These are phyloP conservation scores for Troilus luridus DNA, from an alignment of 2,888 invertebrate species.

Conservation along the genomic window DNA sequence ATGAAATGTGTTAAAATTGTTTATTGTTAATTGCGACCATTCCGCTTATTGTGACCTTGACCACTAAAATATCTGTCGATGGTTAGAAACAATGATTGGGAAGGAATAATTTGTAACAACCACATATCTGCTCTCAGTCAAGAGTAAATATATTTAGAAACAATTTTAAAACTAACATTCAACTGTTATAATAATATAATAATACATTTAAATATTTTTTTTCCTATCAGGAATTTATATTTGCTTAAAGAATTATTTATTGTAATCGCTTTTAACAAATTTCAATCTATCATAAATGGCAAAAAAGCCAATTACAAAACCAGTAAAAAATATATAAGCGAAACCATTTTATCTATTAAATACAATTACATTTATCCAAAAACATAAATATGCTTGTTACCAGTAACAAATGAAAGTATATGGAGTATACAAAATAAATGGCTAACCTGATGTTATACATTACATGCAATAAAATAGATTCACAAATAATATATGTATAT, in stretches of 20 bases:
- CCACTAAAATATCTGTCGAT: too few relatives aligned
- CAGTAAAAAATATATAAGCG: constrained; percentile 41
- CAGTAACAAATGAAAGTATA: constrained; percentile 21
- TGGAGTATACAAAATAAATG: constrained; percentile 35
- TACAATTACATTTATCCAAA: constrained; percentile 32
- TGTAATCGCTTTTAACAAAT: constrained; percentile 38
- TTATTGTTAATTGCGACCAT: too few relatives aligned
- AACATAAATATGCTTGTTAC: constrained; percentile 6
- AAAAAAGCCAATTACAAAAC: constrained; percentile 25
- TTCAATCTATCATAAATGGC: constrained; percentile 32
- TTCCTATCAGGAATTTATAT: constrained; percentile 26
- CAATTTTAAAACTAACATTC: constrained; percentile 59
- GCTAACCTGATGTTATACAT: constrained; percentile 22
- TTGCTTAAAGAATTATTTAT: constrained; percentile 38
- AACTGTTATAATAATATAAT: constrained; percentile 52
- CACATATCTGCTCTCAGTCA: constrained; percentile 39
- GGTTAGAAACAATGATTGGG: not conserved
- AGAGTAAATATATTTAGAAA: constrained; percentile 59
- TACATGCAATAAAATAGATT: constrained; percentile 41
- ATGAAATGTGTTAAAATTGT: too few relatives aligned
- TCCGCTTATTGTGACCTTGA: too few relatives aligned
- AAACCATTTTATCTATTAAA: constrained; percentile 23
- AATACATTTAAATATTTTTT: constrained; percentile 40
- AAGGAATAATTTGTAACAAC: not conserved
- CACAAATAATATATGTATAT: constrained; percentile 27